Conservation (phyloP, 1,140 invertebrate genomes). For the Oryctes rhinoceros region DNA sequence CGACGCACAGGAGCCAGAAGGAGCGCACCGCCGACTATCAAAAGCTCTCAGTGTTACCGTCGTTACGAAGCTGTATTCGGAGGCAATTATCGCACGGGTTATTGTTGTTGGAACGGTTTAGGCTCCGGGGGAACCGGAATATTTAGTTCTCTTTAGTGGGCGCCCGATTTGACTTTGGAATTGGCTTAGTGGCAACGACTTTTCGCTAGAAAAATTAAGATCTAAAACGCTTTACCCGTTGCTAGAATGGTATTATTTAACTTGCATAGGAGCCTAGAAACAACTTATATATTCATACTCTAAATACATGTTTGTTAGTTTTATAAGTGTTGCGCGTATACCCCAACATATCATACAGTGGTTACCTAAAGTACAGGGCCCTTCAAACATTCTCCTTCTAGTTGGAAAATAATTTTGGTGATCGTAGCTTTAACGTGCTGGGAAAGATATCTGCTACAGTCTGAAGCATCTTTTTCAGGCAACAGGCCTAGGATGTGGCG, state of each 20-base stretch:
- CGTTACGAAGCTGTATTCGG: constrained; percentile 23
- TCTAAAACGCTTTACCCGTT: not conserved
- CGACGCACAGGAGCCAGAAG: not conserved
- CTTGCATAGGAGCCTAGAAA: not conserved
- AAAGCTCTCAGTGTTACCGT: not conserved
- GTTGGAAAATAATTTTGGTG: too few relatives aligned
- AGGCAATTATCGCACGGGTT: constrained; percentile 58
- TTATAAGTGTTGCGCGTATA: too few relatives aligned
- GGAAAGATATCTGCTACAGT: too few relatives aligned
- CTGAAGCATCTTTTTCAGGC: too few relatives aligned
- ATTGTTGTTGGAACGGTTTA: constrained; percentile 56
- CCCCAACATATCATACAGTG: too few relatives aligned
- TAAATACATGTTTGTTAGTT: too few relatives aligned
- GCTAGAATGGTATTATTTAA: constrained; percentile 10
- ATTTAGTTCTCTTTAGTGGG: constrained; percentile 57
- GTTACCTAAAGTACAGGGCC: too few relatives aligned
- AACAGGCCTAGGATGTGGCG: too few relatives aligned
- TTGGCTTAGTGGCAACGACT: constrained; percentile 49
- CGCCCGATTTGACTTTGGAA: constrained; percentile 60
- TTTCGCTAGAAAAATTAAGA: constrained; percentile 15
- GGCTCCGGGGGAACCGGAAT: constrained; percentile 50
- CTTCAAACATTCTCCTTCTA: too few relatives aligned
- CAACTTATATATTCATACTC: not conserved
- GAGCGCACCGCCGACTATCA: constrained; percentile 22
- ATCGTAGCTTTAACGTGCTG: too few relatives aligned